A percentile compares a stretch with the other conserved stretches of the same genome.
Conservation (phyloP, 1,140 invertebrate species). For the Penaeus chinensis region DNA sequence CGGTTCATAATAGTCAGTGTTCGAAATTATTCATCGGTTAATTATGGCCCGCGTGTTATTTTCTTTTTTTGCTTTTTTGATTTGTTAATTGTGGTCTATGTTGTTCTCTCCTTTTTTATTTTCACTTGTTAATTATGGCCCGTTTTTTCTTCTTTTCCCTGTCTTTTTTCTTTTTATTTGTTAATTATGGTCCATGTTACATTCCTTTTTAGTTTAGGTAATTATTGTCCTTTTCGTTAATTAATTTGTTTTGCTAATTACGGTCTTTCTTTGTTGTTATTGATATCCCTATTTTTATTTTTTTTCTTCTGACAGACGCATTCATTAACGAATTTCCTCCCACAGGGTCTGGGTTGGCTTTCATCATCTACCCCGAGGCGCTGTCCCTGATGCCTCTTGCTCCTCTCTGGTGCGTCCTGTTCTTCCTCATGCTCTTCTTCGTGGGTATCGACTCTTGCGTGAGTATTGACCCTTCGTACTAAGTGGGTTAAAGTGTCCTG, state of each 20-base stretch:
- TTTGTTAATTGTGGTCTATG: not conserved
- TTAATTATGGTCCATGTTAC: no score
- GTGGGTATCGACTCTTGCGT: constrained; percentile 66
- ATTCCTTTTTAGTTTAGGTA: no score
- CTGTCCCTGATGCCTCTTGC: constrained; percentile 71
- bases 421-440: constrained; percentile 71
- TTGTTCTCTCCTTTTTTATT: no score
- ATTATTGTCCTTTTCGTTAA: not conserved
- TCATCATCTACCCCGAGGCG: constrained; percentile 73
- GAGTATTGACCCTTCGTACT: not conserved
- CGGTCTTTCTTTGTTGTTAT: no score
- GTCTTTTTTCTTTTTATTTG: not conserved
- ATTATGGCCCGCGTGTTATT: no score
- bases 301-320: not conserved
- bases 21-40: not conserved
- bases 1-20: not conserved
- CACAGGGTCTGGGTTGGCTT: constrained; percentile 70
- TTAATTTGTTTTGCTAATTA: not conserved
- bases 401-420: constrained; percentile 71
- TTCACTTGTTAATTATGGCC: not conserved
- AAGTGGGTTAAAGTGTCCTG: no score
- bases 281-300: not conserved
- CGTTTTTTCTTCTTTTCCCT: no score
- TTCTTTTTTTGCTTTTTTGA: no score
- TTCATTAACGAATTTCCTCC: not conserved